Conservation (phyloP, 2,797 vertebrate species). For the Alca torda region DNA sequence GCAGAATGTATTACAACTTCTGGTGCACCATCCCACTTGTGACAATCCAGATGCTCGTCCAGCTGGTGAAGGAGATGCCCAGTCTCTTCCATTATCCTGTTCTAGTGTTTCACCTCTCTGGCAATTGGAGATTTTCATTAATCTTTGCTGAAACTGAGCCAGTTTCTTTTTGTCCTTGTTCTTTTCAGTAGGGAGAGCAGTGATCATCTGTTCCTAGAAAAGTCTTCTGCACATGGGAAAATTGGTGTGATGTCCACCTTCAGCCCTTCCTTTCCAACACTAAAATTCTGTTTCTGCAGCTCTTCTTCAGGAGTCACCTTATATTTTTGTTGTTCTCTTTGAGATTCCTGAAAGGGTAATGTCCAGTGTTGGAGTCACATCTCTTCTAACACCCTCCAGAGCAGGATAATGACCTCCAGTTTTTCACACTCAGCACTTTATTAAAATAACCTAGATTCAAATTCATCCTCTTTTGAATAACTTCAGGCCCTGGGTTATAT, state of each 20-base stretch:
- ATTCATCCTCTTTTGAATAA: constrained; percentile 64
- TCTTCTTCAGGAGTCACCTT: not conserved
- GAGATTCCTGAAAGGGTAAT: not conserved
- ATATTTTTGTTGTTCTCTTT: not conserved
- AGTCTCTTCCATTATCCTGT: not conserved
- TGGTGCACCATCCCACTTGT: not conserved
- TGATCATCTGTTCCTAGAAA: not conserved
- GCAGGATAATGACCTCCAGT: not conserved
- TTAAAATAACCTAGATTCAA: constrained; percentile 68
- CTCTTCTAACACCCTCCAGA: not conserved
- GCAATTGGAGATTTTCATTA: not conserved
- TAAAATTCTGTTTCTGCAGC: not conserved
- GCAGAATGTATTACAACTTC: not conserved
- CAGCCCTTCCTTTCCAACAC: not conserved
- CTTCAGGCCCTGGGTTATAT: constrained; percentile 57
- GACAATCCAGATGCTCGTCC: not conserved
- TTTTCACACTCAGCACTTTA: constrained; percentile 60
- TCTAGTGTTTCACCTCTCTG: not conserved
- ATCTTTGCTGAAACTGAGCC: not conserved
- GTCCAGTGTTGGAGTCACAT: not conserved
- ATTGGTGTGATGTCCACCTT: not conserved
- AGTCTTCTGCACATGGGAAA: not conserved
- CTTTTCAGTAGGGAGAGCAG: not conserved
- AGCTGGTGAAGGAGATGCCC: not conserved
- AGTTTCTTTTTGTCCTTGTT: not conserved